Evolutionary conservation across 2,888 invertebrate genomes (phyloP).

Genomic region (Drosophila subquinaria): DNA sequence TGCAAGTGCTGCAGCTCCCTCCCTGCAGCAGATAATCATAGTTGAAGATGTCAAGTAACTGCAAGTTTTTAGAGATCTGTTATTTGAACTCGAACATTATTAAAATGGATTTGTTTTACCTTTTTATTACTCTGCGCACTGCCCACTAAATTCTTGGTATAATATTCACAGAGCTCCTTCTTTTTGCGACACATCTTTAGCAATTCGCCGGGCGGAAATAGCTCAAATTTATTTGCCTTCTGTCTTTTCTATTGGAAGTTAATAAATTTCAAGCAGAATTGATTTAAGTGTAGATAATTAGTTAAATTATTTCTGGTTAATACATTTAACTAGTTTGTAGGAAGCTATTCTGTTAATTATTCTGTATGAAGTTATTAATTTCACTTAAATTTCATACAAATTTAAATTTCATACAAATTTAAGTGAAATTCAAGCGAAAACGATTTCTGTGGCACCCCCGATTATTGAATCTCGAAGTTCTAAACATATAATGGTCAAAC

Average conservation of each 20-base stretch:
- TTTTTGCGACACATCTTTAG: conserved; percentile 53
- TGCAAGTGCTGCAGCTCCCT: conserved; percentile 77
- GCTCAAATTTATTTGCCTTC: conserved; percentile 54
- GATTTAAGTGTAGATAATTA: not conserved
- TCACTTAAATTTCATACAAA: too few species aligned
- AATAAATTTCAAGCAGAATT: not conserved
- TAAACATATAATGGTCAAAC: too few species aligned
- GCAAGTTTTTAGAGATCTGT: not conserved
- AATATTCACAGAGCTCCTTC: conserved; percentile 60
- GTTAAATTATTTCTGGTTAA: not conserved
- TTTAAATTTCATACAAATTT: too few species aligned
- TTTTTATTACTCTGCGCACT: conserved; percentile 60
- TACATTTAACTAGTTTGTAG: too few species aligned
- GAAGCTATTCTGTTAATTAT: too few species aligned
- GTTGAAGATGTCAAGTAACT: conserved; percentile 77
- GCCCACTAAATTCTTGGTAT: conserved; percentile 60
- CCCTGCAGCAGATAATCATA: conserved; percentile 78
- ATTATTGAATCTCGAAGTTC: too few species aligned
- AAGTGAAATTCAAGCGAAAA: too few species aligned
- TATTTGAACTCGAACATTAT: not conserved
- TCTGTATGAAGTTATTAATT: too few species aligned
- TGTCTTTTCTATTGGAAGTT: conserved; percentile 45
- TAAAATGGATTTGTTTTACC: conserved; percentile 30
- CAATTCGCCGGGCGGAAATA: conserved; percentile 64
- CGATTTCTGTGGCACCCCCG: too few species aligned